Evolutionary conservation across 2,888 invertebrate species (phyloP).

Genomic region (Yponomeuta malinellus): DNA sequence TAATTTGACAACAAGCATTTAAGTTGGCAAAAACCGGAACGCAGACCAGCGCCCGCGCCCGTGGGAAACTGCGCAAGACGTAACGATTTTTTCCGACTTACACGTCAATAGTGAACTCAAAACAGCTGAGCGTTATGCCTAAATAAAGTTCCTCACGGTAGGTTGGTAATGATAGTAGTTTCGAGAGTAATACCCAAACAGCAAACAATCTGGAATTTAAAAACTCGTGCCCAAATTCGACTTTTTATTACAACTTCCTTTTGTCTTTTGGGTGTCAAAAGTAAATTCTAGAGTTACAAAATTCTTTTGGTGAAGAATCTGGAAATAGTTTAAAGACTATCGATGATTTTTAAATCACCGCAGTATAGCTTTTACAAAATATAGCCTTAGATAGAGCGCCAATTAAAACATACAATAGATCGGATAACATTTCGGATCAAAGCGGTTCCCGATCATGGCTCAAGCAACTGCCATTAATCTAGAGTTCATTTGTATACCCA

Average conservation of each 20-base stretch:
- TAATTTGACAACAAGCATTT: conserved; percentile 75
- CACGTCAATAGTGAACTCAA: not conserved
- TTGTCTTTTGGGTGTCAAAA: too few species aligned
- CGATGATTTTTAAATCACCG: not conserved
- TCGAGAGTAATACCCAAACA: too few species aligned
- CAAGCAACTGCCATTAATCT: not conserved
- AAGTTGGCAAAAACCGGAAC: conserved; percentile 70
- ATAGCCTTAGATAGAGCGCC: conserved; percentile 1
- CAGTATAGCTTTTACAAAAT: not conserved
- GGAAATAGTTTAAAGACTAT: too few species aligned
- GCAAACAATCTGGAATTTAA: too few species aligned
- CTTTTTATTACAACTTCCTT: too few species aligned
- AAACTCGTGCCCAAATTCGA: too few species aligned
- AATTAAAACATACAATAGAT: conserved; percentile 2
- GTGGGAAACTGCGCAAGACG: conserved; percentile 56
- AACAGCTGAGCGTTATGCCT: not conserved
- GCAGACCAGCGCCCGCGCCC: conserved; percentile 52
- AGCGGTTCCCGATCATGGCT: not conserved
- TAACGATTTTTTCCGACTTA: conserved; percentile 22
- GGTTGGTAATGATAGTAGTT: too few species aligned
- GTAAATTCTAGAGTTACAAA: too few species aligned
- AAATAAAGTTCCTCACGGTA: not conserved
- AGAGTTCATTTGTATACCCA: conserved; percentile 4
- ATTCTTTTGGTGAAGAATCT: too few species aligned
- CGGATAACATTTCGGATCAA: conserved; percentile 2